These are phyloP conservation scores for Rhinopomastus cyanomelas DNA, from an alignment of 2,113 vertebrate genomes.

Conservation along the genomic window DNA sequence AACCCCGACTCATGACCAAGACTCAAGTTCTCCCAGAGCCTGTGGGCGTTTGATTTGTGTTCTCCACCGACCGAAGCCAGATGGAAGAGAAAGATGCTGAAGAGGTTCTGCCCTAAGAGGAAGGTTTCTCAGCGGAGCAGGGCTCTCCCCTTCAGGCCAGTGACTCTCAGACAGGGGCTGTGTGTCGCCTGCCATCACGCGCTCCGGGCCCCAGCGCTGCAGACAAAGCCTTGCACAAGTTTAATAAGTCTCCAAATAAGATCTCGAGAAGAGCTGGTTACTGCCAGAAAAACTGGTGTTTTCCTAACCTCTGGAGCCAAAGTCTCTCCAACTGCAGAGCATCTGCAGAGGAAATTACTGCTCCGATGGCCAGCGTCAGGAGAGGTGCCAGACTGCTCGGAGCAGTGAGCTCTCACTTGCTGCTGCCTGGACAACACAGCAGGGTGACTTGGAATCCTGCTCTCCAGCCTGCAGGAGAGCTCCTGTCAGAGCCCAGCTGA, in stretches of 20 bases:
- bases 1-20: neutral
- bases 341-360: constrained; percentile 58
- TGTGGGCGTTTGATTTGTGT: neutral
- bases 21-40: neutral
- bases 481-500: neutral
- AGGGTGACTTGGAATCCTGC: neutral
- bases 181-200: neutral
- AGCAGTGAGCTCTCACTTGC: neutral
- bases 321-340: constrained; percentile 12
- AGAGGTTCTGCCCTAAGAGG: neutral
- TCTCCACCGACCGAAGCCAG: neutral
- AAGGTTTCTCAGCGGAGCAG: neutral
- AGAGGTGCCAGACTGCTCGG: neutral
- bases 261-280: constrained; percentile 33
- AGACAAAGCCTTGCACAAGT: constrained; percentile 25
- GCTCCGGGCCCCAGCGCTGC: neutral
- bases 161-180: neutral
- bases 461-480: neutral
- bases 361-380: constrained; percentile 30
- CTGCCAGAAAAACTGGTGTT: constrained; percentile 47
- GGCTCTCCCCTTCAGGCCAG: neutral
- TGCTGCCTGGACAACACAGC: neutral
- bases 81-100: neutral
- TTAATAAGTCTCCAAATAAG: constrained; percentile 13
- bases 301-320: constrained; percentile 63